Evolutionary conservation across 64 coral and sea anemone genomes (phyloP).

Genomic region (Acropora tenuis): DNA sequence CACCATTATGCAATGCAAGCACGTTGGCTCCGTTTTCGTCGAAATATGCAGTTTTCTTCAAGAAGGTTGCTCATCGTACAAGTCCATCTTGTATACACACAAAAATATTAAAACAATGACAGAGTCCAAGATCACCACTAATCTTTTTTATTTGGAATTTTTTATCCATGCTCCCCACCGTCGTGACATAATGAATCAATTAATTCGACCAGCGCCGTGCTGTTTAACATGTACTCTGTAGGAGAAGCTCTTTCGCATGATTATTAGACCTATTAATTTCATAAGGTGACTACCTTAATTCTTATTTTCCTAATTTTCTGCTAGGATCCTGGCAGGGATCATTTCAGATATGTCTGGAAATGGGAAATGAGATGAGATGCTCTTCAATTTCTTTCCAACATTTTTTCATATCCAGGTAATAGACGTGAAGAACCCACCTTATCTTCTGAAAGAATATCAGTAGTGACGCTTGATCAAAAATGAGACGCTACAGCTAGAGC

Average conservation of each 20-base stretch:
- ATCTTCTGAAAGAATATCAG: too few species aligned
- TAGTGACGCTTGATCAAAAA: too few species aligned
- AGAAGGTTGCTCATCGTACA: not conserved
- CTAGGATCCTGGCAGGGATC: not conserved
- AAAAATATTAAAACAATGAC: constrained; percentile 23
- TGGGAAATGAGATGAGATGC: too few species aligned
- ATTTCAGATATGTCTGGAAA: too few species aligned
- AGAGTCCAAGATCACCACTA: constrained; percentile 14
- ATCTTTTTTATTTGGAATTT: constrained; percentile 47
- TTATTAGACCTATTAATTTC: not conserved
- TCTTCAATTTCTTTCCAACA: too few species aligned
- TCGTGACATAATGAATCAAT: not conserved
- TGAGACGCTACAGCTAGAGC: too few species aligned
- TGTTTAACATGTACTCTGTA: constrained; percentile 22
- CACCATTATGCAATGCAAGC: not conserved
- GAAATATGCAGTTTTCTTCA: constrained; percentile 4
- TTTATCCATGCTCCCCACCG: constrained; percentile 36
- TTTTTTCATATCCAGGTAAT: too few species aligned
- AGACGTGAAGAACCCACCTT: too few species aligned
- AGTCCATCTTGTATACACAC: constrained; percentile 12
- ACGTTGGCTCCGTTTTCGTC: not conserved
- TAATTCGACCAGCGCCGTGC: not conserved
- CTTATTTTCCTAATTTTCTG: not conserved
- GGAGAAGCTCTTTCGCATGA: not conserved
- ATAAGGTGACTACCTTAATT: not conserved